Percentiles rank a stretch among this genome's conserved stretches.
phyloP scores from a whole-genome alignment of 2,888 invertebrate species.

The Aquatica leii region DNA sequence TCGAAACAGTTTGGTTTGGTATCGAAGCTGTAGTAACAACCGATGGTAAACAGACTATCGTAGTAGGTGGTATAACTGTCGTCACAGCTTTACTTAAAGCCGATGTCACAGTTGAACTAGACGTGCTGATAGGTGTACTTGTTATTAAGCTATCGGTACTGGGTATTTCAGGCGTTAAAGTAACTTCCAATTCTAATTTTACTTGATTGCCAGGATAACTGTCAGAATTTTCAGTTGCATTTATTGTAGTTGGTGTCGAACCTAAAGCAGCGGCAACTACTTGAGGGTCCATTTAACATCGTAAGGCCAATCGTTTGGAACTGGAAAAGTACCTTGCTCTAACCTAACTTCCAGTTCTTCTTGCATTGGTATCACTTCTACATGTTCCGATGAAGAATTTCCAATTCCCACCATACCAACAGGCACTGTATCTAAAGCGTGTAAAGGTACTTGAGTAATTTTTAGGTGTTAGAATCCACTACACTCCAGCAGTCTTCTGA shows the following conservation, averaged over 20 bases:
- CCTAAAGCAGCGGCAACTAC: conserved; percentile 65
- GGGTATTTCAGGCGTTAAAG: conserved; percentile 70
- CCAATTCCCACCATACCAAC: conserved; percentile 52
- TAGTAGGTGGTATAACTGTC: conserved; percentile 64
- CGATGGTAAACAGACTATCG: conserved; percentile 63
- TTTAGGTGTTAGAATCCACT: conserved; percentile 63
- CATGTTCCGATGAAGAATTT: conserved; percentile 53
- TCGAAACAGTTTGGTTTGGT: conserved; percentile 47
- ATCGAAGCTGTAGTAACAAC: conserved; percentile 55
- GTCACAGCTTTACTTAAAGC: conserved; percentile 55
- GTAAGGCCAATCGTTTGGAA: conserved; percentile 61
- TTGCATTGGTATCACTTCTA: conserved; percentile 65
- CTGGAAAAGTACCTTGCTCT: conserved; percentile 63
- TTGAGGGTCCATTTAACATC: conserved; percentile 60
- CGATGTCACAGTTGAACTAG: conserved; percentile 51
- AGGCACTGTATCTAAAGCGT: conserved; percentile 55
- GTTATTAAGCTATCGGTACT: conserved; percentile 62
- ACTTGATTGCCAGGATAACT: conserved; percentile 59
- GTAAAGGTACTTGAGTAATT: conserved; percentile 58
- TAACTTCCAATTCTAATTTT: conserved; percentile 67
- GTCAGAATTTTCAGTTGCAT: conserved; percentile 44
- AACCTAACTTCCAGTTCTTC: conserved; percentile 68
- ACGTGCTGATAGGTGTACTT: conserved; percentile 62
- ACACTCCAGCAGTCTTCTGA: conserved; percentile 61
- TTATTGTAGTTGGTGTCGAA: conserved; percentile 51